Conservation (phyloP, 2,113 vertebrate species). For the Scatophagus argus region DNA sequence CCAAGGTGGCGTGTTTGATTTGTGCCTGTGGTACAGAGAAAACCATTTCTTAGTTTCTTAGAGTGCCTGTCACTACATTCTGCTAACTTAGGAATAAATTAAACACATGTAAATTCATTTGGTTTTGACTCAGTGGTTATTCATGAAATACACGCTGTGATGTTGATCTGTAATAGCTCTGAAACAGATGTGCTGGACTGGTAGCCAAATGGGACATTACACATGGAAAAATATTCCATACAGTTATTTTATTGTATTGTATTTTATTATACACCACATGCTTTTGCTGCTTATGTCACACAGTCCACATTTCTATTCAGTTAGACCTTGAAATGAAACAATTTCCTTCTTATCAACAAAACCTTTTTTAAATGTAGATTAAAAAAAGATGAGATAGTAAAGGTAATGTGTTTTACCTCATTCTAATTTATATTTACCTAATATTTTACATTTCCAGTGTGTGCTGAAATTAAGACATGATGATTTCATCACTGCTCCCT, state of each 20-base stretch:
- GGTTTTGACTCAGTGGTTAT: conserved; percentile 11
- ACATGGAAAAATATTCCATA: neutral
- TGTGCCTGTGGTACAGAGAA: conserved; percentile 78
- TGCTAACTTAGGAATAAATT: conserved; percentile 74
- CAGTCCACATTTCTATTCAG: neutral
- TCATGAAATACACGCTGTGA: neutral
- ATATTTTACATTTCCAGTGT: neutral
- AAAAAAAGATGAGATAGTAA: neutral
- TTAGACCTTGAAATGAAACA: neutral
- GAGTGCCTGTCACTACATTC: conserved; percentile 66
- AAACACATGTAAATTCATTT: conserved; percentile 25
- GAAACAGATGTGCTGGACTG: neutral
- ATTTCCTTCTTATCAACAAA: neutral
- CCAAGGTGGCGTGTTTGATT: conserved; percentile 67
- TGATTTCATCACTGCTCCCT: neutral
- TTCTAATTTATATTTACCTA: neutral
- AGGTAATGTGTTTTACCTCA: neutral
- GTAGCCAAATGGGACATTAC: neutral
- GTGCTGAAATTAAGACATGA: neutral
- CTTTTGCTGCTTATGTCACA: too few species aligned
- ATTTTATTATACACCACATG: too few species aligned
- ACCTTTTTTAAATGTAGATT: neutral
- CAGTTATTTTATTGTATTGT: neutral
- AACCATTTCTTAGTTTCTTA: conserved; percentile 45
- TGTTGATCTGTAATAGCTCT: neutral